Base-by-base conservation (phyloP, 1,140 invertebrate genomes). In the Drosophila sechellia region DNA sequence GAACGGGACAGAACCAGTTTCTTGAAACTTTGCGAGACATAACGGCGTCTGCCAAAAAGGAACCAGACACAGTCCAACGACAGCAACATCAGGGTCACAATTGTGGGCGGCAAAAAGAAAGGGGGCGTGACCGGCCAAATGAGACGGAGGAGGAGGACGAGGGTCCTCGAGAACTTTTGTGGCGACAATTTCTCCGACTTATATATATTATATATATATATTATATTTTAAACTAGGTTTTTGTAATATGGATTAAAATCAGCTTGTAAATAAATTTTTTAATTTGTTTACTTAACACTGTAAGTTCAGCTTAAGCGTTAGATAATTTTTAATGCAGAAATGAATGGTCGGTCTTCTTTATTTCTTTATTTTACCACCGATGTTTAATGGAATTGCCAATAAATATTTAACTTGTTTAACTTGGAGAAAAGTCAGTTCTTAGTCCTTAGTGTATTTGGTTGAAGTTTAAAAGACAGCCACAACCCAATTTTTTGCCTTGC, bases 11-110 rank as follows among this genome's bases (percentile, higher is more conserved):
- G 55, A 73, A 77, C 74, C 81, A 66, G 77, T 81, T 72, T 35
- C 69, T 74, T 58, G 56, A 73, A 75, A 83, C 56, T 68, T 80
- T 86, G 58, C 59, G 73, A 85, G 81, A 85, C 81, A 86, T 86
- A 81, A 81, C 81, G 81, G 81, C 81, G 81, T 81, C 81, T 84
- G 76, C 71, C 66, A 64, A 39, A 72, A 72, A 52, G 68, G 20
- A 45, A 20, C 2, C 60, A 35, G 40, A 60, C 48, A 43, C 42
- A 35, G 40, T 34, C 39, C 10, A 15, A 31, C n/a, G 10, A 37
- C 58, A 64, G 15, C 13, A 39, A 39, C 37, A 39, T 12, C 3
- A 40, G 46, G 63, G 63, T 43, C 63, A 65, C 17, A 10, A 11
- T 6, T 8, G 40, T 35, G 55, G 60, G 34, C 61, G 61, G 22